phyloP scores from a whole-genome alignment of 2,888 invertebrate species.

The Lithophane ornitopus region DNA sequence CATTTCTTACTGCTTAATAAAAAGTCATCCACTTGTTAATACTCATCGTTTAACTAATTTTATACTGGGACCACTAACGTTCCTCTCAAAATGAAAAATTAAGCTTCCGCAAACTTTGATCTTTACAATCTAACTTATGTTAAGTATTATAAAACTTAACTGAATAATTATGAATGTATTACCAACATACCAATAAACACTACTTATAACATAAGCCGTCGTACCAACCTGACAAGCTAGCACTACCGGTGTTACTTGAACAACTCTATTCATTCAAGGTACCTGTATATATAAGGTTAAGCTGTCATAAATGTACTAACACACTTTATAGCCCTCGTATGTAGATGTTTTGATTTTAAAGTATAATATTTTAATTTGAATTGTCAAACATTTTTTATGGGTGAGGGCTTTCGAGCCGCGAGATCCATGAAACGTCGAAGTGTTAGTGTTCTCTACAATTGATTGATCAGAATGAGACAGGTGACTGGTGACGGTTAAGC shows the following conservation, averaged over 20 bases:
- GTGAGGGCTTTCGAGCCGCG: slow-evolving; percentile 6
- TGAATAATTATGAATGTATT: slow-evolving; percentile 32
- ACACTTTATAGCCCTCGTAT: slow-evolving; percentile 42
- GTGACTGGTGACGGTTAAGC: too few relatives aligned
- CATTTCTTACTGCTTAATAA: neutral
- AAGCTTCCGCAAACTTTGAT: neutral
- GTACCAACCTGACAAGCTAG: slow-evolving; percentile 19
- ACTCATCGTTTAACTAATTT: neutral
- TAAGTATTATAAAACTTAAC: neutral
- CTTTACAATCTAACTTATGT: neutral
- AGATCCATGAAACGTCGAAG: neutral
- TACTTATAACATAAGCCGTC: slow-evolving; percentile 33
- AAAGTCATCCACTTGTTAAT: neutral
- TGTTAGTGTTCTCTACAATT: too few relatives aligned
- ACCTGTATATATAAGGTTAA: slow-evolving; percentile 37
- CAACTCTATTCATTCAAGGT: slow-evolving; percentile 38
- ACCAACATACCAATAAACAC: slow-evolving; percentile 39
- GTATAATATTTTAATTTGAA: slow-evolving; percentile 57
- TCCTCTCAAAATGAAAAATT: neutral
- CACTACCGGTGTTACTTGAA: slow-evolving; percentile 57
- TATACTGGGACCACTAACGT: neutral
- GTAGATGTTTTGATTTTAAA: slow-evolving; percentile 54
- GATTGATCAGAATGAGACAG: too few relatives aligned
- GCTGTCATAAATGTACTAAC: slow-evolving; percentile 60
- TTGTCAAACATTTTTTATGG: slow-evolving; percentile 50